phyloP scores from a whole-genome alignment of 1,140 invertebrate genomes.

The Ephestia elutella region DNA sequence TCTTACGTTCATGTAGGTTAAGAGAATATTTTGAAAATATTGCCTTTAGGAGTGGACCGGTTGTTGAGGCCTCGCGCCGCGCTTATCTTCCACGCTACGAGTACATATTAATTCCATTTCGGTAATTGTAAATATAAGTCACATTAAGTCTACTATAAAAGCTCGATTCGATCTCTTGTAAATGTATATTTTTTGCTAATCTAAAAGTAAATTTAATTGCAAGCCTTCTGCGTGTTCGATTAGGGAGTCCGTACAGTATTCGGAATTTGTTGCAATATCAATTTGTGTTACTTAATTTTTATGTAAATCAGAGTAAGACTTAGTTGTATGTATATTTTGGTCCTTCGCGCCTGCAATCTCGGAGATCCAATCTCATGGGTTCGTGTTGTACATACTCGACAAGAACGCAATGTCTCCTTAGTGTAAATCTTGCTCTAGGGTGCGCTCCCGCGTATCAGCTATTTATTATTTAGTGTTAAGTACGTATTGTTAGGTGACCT shows the following conservation, averaged over 20 bases:
- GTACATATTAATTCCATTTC: conserved; percentile 63
- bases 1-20: conserved; percentile 71
- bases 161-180: conserved; percentile 72
- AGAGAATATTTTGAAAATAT: conserved; percentile 72
- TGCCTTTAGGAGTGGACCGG: conserved; percentile 59
- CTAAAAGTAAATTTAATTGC: conserved; percentile 35
- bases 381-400: conserved; percentile 50
- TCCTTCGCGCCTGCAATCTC: conserved; percentile 61
- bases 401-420: conserved; percentile 67
- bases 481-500: conserved; percentile 55
- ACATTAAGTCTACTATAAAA: conserved; percentile 61
- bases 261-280: conserved; percentile 64
- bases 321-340: conserved; percentile 71
- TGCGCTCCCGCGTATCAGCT: conserved; percentile 54
- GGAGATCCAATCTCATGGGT: conserved; percentile 68
- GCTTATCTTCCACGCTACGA: conserved; percentile 63
- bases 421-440: conserved; percentile 67
- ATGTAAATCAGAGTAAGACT: conserved; percentile 65
- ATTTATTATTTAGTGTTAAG: conserved; percentile 73
- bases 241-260: conserved; percentile 41
- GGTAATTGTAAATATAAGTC: conserved; percentile 72
- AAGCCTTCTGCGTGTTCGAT: conserved; percentile 25
- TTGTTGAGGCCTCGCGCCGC: conserved; percentile 37
- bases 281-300: conserved; percentile 62
- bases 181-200: conserved; percentile 71